Evolutionary conservation across 1,140 invertebrate genomes (phyloP), one percentile per base, ranked within the genome.

Genomic region (Plectrocnemia conspersa): DNA sequence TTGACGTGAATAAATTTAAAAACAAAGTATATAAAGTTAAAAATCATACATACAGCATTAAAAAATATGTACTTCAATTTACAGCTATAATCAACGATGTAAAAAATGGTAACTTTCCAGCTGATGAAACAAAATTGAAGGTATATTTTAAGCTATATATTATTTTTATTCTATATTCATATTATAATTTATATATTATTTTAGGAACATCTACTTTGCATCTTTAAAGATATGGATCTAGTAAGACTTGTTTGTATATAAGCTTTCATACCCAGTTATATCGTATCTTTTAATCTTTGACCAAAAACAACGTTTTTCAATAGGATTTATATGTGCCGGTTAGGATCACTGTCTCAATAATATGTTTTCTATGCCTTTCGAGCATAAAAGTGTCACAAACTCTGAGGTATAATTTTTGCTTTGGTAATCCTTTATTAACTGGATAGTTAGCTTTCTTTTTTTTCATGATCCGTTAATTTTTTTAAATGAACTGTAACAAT

Each of bases 141-240:
- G 59, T 52, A 54, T 29, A 35, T 27, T 48, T 22, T 35, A 47
- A 16, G 24, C 2, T 32, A 23, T 47, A 32, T 2, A 27, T 27
- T 24, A 24, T 13, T 22, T 11, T 35, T 16, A 18, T 35, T 35
- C 3, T 33, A 29, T 9, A 49, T 33, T 19, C 7, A 52, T 52
- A 21, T 13, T 22, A 13, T 42, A 24, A 40, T 54, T 10, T 35
- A 25, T 21, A 9, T 10, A 23, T 38, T 3, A 19, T 58, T 61
- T 27, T 52, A 61, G 59, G 40, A 54, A 40, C 52, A 58, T 42
- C 32, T 61, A n/a, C 41, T 58, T 19, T 61, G 59, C 19, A 33
- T 61, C n/a, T 57, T 55, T 29, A 46, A 61, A 45, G 3, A 27
- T 4, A 52, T 61, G 32, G 55, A 57, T 29, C 47, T 50, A 52